A percentile compares a stretch with the other conserved stretches of the same genome.
These are phyloP conservation scores for Clostera curtula DNA, from an alignment of 2,888 invertebrate genomes.

Conservation along the genomic window DNA sequence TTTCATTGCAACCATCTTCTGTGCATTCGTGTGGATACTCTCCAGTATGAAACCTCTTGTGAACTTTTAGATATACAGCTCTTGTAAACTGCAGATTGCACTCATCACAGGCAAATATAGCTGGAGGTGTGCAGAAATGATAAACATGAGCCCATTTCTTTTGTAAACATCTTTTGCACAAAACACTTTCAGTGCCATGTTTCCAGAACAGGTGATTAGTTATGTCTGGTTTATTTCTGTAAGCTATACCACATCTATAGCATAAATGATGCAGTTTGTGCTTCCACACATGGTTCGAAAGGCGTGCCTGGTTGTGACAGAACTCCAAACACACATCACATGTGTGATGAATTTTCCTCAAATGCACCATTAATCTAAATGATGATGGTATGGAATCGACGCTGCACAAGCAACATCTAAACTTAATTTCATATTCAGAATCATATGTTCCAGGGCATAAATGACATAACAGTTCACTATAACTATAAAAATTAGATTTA, in stretches of 20 bases:
- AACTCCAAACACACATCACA: constrained; percentile 92
- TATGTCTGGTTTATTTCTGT: constrained; percentile 90
- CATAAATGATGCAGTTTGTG: constrained; percentile 91
- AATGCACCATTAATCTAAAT: constrained; percentile 91
- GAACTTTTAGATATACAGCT: constrained; percentile 88
- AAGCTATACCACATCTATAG: constrained; percentile 90
- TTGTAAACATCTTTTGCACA: constrained; percentile 89
- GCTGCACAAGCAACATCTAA: constrained; percentile 88
- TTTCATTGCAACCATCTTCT: constrained; percentile 81
- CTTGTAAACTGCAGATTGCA: constrained; percentile 83
- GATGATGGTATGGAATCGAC: constrained; percentile 87
- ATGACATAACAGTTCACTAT: constrained; percentile 90
- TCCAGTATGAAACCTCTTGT: constrained; percentile 84
- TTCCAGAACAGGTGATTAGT: constrained; percentile 95
- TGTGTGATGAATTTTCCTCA: constrained; percentile 87
- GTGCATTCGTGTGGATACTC: constrained; percentile 83
- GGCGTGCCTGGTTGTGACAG: constrained; percentile 84
- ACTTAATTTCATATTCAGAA: constrained; percentile 79
- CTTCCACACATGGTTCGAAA: constrained; percentile 93
- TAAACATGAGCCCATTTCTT: constrained; percentile 95
- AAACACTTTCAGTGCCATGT: constrained; percentile 91
- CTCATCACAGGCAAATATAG: constrained; percentile 85
- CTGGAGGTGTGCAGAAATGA: constrained; percentile 90
- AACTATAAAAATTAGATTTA: constrained; percentile 89
- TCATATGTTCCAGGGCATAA: constrained; percentile 87